Evolutionary conservation across 2,113 vertebrate species (phyloP).

Genomic region (Echinops telfairi): DNA sequence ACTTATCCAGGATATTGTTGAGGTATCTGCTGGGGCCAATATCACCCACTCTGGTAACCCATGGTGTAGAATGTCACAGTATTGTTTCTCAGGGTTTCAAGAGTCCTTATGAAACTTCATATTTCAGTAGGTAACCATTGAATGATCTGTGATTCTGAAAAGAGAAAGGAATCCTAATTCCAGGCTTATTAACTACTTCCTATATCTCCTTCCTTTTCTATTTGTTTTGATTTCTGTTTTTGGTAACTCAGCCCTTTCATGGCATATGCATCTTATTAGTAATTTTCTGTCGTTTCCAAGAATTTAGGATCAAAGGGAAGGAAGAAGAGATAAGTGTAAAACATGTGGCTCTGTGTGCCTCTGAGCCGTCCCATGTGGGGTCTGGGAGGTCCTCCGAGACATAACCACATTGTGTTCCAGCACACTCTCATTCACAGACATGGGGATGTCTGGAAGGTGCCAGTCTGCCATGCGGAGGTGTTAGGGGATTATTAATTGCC

Average conservation of each 20-base stretch:
- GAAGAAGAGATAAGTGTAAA: background rate
- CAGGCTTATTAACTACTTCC: background rate
- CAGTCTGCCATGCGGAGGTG: slow-evolving; percentile 33
- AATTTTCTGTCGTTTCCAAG: slow-evolving; percentile 38
- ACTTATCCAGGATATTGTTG: too few relatives aligned
- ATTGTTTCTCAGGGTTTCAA: background rate
- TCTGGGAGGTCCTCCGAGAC: background rate
- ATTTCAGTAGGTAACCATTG: background rate
- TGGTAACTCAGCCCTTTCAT: slow-evolving; percentile 6
- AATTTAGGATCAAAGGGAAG: background rate
- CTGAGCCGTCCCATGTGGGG: background rate
- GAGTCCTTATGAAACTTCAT: background rate
- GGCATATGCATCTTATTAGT: background rate
- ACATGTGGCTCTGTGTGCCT: background rate
- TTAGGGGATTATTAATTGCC: slow-evolving; percentile 72
- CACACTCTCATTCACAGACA: slow-evolving; percentile 40
- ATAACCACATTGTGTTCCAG: slow-evolving; percentile 30
- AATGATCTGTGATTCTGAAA: background rate
- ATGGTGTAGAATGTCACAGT: background rate
- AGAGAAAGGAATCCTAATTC: background rate
- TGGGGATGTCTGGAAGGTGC: background rate
- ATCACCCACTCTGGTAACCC: too few relatives aligned
- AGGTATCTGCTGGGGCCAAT: too few relatives aligned
- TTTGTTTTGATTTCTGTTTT: background rate
- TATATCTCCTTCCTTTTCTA: background rate